These are phyloP conservation scores for Drosophila siamana DNA, from an alignment of 2,888 invertebrate species.

Conservation along the genomic window DNA sequence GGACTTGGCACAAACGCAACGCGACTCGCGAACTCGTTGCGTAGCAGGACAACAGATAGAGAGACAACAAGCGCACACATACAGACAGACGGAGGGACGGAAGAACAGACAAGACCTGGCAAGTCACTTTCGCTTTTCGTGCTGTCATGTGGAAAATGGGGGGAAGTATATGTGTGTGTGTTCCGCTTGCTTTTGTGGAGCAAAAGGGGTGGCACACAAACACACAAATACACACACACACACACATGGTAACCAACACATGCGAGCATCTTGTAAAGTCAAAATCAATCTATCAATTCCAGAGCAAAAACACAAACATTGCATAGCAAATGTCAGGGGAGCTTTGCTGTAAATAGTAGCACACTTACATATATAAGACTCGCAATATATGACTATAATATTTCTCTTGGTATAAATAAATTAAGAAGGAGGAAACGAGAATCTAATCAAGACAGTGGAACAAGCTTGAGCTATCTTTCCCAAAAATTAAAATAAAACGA, in stretches of 20 bases:
- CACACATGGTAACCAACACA: slow-evolving; percentile 10
- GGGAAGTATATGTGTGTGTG: slow-evolving; percentile 2
- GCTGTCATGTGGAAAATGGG: slow-evolving; percentile 36
- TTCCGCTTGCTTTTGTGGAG: slow-evolving; percentile 2
- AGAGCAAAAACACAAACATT: slow-evolving; percentile 52
- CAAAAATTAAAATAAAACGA: neutral
- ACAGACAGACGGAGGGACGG: slow-evolving; percentile 5
- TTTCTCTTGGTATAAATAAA: slow-evolving; percentile 4
- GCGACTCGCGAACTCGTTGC: slow-evolving; percentile 25
- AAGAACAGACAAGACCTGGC: slow-evolving; percentile 27
- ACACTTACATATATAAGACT: slow-evolving; percentile 1
- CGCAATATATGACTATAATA: slow-evolving; percentile 10
- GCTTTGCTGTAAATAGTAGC: slow-evolving; percentile 12
- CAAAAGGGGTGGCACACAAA: slow-evolving; percentile 46
- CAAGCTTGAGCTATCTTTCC: neutral
- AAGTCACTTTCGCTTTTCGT: slow-evolving; percentile 67
- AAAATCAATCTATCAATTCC: slow-evolving; percentile 73
- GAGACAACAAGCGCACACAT: slow-evolving; percentile 27
- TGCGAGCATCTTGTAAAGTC: slow-evolving; percentile 59
- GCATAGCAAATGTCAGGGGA: slow-evolving; percentile 31
- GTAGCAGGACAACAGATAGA: slow-evolving; percentile 52
- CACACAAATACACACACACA: slow-evolving; percentile 15
- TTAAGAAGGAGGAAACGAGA: neutral
- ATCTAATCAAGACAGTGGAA: neutral
- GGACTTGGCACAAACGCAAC: slow-evolving; percentile 29